phyloP scores from a whole-genome alignment of 2,797 vertebrate genomes.

The Smutsia gigantea region DNA sequence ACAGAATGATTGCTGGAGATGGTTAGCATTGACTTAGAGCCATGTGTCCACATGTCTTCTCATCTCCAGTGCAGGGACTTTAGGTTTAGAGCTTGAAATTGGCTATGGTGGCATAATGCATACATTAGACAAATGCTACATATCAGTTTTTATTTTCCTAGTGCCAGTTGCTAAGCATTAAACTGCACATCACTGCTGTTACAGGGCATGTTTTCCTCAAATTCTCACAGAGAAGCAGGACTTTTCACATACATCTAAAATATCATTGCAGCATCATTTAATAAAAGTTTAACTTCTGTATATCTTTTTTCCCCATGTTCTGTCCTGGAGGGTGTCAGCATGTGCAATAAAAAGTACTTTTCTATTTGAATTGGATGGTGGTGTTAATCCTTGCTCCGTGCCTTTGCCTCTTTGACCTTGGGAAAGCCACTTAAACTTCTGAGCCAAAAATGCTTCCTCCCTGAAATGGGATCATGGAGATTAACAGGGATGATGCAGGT shows the following conservation, averaged over 20 bases:
- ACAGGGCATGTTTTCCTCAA: background rate
- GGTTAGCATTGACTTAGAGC: background rate
- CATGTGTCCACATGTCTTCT: background rate
- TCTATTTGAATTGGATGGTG: background rate
- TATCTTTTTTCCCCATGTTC: conserved; percentile 23
- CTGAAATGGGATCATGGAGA: background rate
- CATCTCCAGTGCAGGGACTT: background rate
- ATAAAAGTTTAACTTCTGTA: conserved; percentile 42
- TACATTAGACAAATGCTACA: background rate
- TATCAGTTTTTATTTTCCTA: background rate
- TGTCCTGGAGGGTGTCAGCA: conserved; percentile 42
- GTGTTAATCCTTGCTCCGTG: background rate
- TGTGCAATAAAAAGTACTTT: background rate
- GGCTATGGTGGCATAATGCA: background rate
- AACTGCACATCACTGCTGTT: background rate
- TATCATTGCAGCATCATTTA: conserved; percentile 6
- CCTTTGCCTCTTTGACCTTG: conserved; percentile 28
- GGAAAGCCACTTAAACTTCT: background rate
- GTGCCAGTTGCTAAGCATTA: background rate
- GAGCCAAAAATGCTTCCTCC: background rate
- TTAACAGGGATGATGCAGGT: background rate
- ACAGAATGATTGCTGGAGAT: background rate
- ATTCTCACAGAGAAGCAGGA: background rate
- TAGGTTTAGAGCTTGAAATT: background rate
- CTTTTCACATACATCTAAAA: conserved; percentile 5